Evolutionary conservation across 2,888 invertebrate genomes (phyloP).

Genomic region (Carterocephalus palaemon): DNA sequence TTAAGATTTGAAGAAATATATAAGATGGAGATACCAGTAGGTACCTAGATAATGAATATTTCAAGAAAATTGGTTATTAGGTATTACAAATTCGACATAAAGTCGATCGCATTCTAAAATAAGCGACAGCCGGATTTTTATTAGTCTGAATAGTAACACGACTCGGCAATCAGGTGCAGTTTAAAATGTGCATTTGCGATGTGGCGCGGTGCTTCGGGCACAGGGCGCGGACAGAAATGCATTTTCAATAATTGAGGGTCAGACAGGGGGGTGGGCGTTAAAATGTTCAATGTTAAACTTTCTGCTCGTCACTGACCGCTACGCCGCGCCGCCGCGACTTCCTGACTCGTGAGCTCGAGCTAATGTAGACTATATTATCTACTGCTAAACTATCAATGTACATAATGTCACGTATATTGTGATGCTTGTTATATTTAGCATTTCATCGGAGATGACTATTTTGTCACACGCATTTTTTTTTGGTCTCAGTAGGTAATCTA

Average conservation of each 20-base stretch:
- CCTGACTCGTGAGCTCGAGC: slow-evolving; percentile 4
- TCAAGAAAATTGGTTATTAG: too few relatives aligned
- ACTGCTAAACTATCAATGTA: too few relatives aligned
- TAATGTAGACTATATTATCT: not conserved
- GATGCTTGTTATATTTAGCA: too few relatives aligned
- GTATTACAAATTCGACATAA: too few relatives aligned
- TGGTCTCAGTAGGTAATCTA: too few relatives aligned
- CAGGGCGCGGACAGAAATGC: slow-evolving; percentile 73
- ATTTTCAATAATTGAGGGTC: slow-evolving; percentile 79
- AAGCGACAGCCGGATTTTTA: slow-evolving; percentile 68
- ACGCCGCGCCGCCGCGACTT: slow-evolving; percentile 14
- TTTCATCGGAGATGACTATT: too few relatives aligned
- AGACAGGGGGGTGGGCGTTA: slow-evolving; percentile 72
- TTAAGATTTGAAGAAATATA: too few relatives aligned
- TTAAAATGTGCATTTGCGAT: slow-evolving; percentile 79
- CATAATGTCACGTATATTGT: too few relatives aligned
- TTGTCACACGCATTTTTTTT: too few relatives aligned
- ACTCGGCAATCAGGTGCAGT: slow-evolving; percentile 75
- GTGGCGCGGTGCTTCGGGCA: slow-evolving; percentile 50
- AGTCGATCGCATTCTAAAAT: slow-evolving; percentile 19
- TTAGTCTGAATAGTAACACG: slow-evolving; percentile 63
- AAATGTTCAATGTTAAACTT: slow-evolving; percentile 68
- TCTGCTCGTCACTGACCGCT: slow-evolving; percentile 45
- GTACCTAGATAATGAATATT: too few relatives aligned
- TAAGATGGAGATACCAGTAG: too few relatives aligned